Conservation (phyloP, 1,140 invertebrate genomes). For the Trichonephila clavata region DNA sequence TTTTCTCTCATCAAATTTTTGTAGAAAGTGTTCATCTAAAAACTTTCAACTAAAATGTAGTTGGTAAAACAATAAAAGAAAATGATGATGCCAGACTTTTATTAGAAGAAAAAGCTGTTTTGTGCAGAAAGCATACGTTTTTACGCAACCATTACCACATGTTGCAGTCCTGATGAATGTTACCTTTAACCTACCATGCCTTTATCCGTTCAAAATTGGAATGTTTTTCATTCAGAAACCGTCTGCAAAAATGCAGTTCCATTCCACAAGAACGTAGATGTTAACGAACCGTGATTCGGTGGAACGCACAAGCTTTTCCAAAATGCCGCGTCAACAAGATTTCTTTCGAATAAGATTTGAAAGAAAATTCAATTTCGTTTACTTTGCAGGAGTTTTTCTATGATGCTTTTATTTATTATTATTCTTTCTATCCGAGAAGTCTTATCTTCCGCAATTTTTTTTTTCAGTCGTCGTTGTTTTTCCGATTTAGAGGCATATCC, state of each 20-base stretch:
- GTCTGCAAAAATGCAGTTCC: not conserved
- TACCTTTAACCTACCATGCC: not conserved
- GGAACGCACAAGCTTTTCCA: not conserved
- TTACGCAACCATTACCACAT: no score
- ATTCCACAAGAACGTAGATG: not conserved
- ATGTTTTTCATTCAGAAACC: not conserved
- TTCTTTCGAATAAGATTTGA: conserved; percentile 25
- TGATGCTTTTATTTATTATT: not conserved
- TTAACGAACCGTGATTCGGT: conserved; percentile 17
- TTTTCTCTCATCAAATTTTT: no score
- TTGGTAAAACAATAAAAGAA: no score
- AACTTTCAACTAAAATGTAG: no score
- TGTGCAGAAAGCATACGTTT: no score
- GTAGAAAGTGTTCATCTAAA: no score
- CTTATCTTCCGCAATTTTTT: not conserved
- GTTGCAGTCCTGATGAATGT: no score
- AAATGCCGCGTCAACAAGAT: conserved; percentile 25
- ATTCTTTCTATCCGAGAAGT: no score
- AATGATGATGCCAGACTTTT: no score
- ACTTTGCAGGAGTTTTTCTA: not conserved
- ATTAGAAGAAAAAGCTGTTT: no score
- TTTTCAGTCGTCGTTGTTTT: not conserved
- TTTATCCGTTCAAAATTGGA: not conserved
- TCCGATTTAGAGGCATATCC: not conserved
- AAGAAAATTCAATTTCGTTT: conserved; percentile 20